These are phyloP conservation scores for Anthrax anthrax DNA, from an alignment of 2,888 invertebrate genomes.

Conservation along the genomic window DNA sequence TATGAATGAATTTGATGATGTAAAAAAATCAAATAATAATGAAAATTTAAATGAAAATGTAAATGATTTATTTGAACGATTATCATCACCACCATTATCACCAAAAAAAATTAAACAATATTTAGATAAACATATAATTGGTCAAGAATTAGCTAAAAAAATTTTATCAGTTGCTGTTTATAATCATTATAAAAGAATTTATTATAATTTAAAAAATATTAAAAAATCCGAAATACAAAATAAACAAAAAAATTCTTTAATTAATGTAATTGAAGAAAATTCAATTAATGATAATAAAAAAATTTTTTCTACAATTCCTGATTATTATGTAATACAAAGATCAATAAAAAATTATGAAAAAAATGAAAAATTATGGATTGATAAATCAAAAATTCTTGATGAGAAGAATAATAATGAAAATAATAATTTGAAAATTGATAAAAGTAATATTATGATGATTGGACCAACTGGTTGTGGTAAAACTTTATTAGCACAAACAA, in stretches of 20 bases:
- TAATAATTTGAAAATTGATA: slow-evolving; percentile 69
- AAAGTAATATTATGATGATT: slow-evolving; percentile 79
- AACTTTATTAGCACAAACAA: slow-evolving; percentile 83
- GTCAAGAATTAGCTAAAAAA: slow-evolving; percentile 88
- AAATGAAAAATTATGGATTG: slow-evolving; percentile 33
- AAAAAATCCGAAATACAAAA: slow-evolving; percentile 56
- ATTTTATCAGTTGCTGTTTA: slow-evolving; percentile 89
- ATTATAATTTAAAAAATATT: slow-evolving; percentile 41
- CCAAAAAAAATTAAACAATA: slow-evolving; percentile 89
- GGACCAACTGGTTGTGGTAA: slow-evolving; percentile 95
- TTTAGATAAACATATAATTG: slow-evolving; percentile 83
- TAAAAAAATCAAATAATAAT: neutral
- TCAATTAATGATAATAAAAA: neutral
- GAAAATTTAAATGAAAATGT: neutral
- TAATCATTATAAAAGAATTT: slow-evolving; percentile 90
- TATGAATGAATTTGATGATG: neutral
- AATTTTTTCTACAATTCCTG: neutral
- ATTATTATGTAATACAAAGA: slow-evolving; percentile 10
- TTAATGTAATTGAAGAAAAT: neutral
- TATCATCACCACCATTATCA: slow-evolving; percentile 27
- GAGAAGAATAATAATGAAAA: slow-evolving; percentile 55
- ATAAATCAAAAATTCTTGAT: slow-evolving; percentile 59
- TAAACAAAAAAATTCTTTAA: slow-evolving; percentile 15
- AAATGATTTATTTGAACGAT: too few relatives aligned
- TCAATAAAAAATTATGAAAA: slow-evolving; percentile 2